These are phyloP conservation scores for Catocala fraxini DNA, from an alignment of 2,888 invertebrate species.

Conservation along the genomic window DNA sequence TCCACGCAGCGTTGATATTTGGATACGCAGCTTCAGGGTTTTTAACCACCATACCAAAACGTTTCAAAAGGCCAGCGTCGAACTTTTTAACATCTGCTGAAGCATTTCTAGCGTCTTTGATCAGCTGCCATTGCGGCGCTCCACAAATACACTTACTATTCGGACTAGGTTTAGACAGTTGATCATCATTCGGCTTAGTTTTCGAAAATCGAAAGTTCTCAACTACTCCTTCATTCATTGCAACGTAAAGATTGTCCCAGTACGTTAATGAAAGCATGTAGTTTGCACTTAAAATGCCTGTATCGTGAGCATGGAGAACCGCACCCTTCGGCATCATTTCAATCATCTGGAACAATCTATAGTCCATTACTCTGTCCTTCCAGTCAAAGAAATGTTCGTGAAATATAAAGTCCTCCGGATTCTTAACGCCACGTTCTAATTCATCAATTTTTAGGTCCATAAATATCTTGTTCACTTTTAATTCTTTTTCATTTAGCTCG, in stretches of 20 bases:
- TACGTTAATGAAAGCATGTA: conserved; percentile 89
- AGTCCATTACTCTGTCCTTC: conserved; percentile 86
- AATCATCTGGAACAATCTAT: conserved; percentile 89
- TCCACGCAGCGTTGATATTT: conserved; percentile 89
- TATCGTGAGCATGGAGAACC: conserved; percentile 90
- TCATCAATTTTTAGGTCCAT: conserved; percentile 87
- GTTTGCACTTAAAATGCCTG: conserved; percentile 88
- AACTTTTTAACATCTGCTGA: conserved; percentile 82
- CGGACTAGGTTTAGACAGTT: no score
- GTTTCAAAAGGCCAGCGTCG: conserved; percentile 82
- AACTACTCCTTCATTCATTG: conserved; percentile 64
- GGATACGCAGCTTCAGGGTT: conserved; percentile 79
- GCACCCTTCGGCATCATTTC: conserved; percentile 92
- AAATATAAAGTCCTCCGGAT: conserved; percentile 82
- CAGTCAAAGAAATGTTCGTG: conserved; percentile 90
- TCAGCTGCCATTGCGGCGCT: conserved; percentile 79
- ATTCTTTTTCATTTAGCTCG: conserved; percentile 81
- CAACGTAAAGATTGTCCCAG: conserved; percentile 87
- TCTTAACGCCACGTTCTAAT: conserved; percentile 75
- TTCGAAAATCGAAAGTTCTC: conserved; percentile 68
- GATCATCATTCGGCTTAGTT: conserved; percentile 48
- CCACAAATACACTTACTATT: conserved; percentile 44
- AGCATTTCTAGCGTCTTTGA: conserved; percentile 80
- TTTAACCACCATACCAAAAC: conserved; percentile 86
- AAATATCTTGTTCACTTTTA: conserved; percentile 85